Conservation (phyloP, 2,113 vertebrate genomes). For the Gymnogyps californianus region DNA sequence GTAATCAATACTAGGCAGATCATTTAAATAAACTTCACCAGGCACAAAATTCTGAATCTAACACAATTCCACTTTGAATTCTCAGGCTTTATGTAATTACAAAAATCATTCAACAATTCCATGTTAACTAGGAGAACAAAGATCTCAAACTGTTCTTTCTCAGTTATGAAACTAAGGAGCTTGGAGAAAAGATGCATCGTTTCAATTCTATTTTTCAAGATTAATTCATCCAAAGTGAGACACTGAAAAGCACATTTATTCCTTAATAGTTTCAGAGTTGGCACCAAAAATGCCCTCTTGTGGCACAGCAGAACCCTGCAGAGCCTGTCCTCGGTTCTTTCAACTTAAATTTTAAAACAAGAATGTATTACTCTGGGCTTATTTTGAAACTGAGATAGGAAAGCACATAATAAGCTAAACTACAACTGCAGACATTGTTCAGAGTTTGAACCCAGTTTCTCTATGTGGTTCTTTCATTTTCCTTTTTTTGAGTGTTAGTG, state of each 20-base stretch:
- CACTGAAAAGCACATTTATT: not conserved
- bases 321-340: not conserved
- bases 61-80: not conserved
- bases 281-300: conserved; percentile 40
- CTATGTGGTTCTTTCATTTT: not conserved
- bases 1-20: not conserved
- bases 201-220: not conserved
- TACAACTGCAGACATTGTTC: not conserved
- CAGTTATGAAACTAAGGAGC: not conserved
- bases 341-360: not conserved
- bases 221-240: not conserved
- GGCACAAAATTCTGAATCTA: not conserved
- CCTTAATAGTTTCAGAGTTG: not conserved
- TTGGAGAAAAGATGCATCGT: not conserved
- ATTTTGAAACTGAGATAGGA: not conserved
- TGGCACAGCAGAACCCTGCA: conserved; percentile 9
- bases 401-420: not conserved
- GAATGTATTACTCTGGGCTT: not conserved
- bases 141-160: not conserved
- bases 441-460: not conserved
- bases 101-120: not conserved
- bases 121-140: not conserved
- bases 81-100: not conserved
- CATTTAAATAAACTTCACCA: not conserved
- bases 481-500: not conserved